phyloP scores from a whole-genome alignment of 2,797 vertebrate genomes.

The Champsocephalus gunnari region DNA sequence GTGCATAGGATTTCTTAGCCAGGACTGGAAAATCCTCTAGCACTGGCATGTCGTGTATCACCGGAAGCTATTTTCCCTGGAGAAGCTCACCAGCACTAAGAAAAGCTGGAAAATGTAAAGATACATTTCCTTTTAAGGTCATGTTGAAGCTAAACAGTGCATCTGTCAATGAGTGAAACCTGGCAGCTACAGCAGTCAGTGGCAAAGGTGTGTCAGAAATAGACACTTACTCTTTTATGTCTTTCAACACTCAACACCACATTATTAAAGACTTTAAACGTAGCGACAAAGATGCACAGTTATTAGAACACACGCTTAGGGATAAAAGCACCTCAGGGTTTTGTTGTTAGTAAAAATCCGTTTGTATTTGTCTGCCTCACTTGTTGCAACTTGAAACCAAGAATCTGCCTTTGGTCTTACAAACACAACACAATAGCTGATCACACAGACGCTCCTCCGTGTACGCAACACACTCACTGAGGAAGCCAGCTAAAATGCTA shows the following conservation, averaged over 20 bases:
- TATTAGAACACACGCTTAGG: constrained; percentile 26
- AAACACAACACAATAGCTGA: constrained; percentile 20
- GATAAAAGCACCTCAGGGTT: constrained; percentile 46
- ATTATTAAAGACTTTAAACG: constrained; percentile 36
- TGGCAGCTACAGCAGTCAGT: constrained; percentile 11
- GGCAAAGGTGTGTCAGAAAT: constrained; percentile 37
- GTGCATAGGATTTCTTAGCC: constrained; percentile 23
- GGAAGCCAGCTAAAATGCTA: neutral
- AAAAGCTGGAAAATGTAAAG: constrained; percentile 41
- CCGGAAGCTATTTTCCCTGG: constrained; percentile 65
- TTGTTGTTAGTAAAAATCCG: constrained; percentile 66
- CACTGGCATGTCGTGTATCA: constrained; percentile 35
- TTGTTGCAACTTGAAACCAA: constrained; percentile 70
- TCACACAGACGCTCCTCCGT: constrained; percentile 19
- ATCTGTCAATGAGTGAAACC: constrained; percentile 31
- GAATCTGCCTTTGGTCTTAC: constrained; percentile 59
- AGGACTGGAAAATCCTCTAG: constrained; percentile 38
- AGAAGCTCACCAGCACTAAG: constrained; percentile 28
- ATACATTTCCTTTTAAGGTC: constrained; percentile 43
- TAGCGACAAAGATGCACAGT: neutral
- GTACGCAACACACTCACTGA: constrained; percentile 1
- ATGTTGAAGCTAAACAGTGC: constrained; percentile 24
- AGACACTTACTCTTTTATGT: constrained; percentile 29
- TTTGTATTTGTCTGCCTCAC: constrained; percentile 56
- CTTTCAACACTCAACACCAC: constrained; percentile 43